Conservation (phyloP, 2,113 vertebrate genomes). For the Puma concolor region DNA sequence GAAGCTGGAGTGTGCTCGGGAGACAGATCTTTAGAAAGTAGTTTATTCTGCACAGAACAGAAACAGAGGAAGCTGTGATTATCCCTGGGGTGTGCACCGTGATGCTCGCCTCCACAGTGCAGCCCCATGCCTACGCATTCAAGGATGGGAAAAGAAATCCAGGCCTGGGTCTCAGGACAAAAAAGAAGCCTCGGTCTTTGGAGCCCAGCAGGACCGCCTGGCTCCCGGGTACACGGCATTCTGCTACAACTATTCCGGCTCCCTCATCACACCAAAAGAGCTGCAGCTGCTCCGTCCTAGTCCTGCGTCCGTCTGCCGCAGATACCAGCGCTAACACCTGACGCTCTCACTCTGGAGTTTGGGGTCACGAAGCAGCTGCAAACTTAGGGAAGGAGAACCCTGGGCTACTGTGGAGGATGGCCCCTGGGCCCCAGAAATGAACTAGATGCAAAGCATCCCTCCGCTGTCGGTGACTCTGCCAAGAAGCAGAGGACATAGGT, state of each 20-base stretch:
- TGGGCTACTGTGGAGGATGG: background rate
- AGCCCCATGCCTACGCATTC: background rate
- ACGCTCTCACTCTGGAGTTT: background rate
- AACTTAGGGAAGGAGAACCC: background rate
- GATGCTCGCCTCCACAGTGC: slow-evolving; percentile 36
- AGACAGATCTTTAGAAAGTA: slow-evolving; percentile 84
- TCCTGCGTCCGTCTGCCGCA: background rate
- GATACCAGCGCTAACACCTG: background rate
- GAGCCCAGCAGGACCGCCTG: background rate
- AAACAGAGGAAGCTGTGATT: slow-evolving; percentile 80
- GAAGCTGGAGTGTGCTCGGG: slow-evolving; percentile 81
- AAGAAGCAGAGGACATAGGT: background rate
- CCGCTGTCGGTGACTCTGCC: background rate
- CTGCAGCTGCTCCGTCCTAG: background rate
- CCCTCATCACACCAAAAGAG: background rate
- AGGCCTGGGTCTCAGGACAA: background rate
- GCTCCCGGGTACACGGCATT: background rate
- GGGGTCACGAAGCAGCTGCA: background rate
- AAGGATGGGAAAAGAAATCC: background rate
- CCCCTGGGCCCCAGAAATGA: background rate
- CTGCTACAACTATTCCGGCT: background rate
- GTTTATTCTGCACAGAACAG: slow-evolving; percentile 87
- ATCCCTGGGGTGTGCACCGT: slow-evolving; percentile 54
- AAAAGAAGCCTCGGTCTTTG: background rate
- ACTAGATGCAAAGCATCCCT: background rate